Evolutionary conservation across 2,888 invertebrate genomes (phyloP), one percentile per base, ranked within the genome.

Genomic region (Cancer borealis): DNA sequence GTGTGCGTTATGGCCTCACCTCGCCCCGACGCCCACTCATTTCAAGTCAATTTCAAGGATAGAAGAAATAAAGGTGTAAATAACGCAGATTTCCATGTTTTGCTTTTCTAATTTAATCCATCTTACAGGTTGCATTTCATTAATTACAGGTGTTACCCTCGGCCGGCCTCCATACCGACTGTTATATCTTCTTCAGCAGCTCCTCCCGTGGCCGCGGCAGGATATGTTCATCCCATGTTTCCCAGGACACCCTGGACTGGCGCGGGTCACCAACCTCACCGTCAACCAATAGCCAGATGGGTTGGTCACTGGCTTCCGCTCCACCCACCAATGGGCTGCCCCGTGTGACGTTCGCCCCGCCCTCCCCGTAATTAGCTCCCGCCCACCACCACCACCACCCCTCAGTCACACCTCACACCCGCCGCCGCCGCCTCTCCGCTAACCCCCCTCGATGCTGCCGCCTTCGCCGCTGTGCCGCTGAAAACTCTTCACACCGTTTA

Each of bases 181-280:
- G 73, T 26, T n/a, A 73, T n/a, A 73, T 26, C 73, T 8, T 54
- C 54, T 73, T 60, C 60, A 60, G 60, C 73, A 73, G 73, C 73
- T n/a, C 84, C 39, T 39, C 84, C 84, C 84, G 14, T 84, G 39
- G 84, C 84, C 12, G 39, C 39, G 30, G 30, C 84, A 84, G 84
- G 84, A 84, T 30, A 84, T 39, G 39, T 39, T 39, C 84, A 84
- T 14, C 84, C 17, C 84, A 39, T 84, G 12, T 39, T 17, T 84
- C 84, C 84, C 84, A 39, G 39, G 39, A 39, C 84, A 84, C 84
- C 84, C 84, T n/a, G 17, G 39, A 39, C 84, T 21, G 47, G 47
- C 89, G 89, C 49, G 89, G 47, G 89, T 89, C 89, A 89, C 47
- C 49, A 89, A 54, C 89, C 89, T 54, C 21, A 10, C 89, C 89